A percentile compares a stretch with the other conserved stretches of the same genome.
These are phyloP conservation scores for Orycteropus afer DNA, from an alignment of 2,113 vertebrate genomes.

Conservation along the genomic window DNA sequence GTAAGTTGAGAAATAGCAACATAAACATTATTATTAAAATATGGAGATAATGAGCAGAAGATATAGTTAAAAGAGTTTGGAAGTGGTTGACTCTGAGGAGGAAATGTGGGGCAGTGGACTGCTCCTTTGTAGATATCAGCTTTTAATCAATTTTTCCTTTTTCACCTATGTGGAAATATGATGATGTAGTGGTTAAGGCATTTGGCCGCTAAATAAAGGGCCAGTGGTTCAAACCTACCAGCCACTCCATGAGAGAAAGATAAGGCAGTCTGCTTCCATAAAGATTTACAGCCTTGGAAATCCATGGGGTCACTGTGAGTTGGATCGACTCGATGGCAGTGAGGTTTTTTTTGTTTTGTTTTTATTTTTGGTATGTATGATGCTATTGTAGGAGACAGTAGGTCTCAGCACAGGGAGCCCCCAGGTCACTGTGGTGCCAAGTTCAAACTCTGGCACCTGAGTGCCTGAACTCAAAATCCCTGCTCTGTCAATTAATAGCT, in stretches of 20 bases:
- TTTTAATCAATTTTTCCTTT: background rate
- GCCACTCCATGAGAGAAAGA: too few relatives aligned
- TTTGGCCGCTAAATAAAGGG: too few relatives aligned
- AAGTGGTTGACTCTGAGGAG: background rate
- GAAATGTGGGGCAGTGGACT: background rate
- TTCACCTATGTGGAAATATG: background rate
- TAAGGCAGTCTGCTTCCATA: too few relatives aligned
- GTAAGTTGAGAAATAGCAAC: background rate
- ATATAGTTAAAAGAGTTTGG: background rate
- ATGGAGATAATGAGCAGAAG: background rate
- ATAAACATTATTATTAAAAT: background rate
- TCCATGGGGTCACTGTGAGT: too few relatives aligned
- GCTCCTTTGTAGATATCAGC: background rate
- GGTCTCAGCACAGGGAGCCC: too few relatives aligned
- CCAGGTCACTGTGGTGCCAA: background rate
- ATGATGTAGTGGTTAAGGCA: background rate
- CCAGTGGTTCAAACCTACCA: too few relatives aligned
- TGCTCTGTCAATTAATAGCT: background rate
- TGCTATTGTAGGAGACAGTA: background rate
- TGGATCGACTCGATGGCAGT: too few relatives aligned
- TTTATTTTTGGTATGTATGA: too few relatives aligned
- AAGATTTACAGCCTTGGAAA: too few relatives aligned
- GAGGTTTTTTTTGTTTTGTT: too few relatives aligned
- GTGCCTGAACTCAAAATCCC: background rate
- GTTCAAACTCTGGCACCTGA: background rate